These are phyloP conservation scores for Spilosoma lubricipeda DNA, from an alignment of 2,888 invertebrate species.

Conservation along the genomic window DNA sequence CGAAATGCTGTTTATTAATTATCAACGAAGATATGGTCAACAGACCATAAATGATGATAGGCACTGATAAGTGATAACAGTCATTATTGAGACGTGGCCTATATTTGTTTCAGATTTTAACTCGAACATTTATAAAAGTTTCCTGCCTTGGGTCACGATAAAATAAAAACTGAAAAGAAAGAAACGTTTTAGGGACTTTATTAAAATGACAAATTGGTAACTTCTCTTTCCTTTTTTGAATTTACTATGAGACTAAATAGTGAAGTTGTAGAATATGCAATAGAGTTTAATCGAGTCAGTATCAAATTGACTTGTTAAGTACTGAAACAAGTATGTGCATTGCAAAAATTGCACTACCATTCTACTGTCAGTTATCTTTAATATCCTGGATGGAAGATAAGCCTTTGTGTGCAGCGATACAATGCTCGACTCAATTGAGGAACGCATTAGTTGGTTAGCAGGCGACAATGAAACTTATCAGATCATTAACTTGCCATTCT, in stretches of 20 bases:
- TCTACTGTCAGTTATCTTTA: neutral
- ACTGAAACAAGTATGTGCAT: neutral
- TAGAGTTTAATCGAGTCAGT: no score
- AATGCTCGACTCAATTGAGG: slow-evolving; percentile 19
- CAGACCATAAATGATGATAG: neutral
- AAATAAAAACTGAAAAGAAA: no score
- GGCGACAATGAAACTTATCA: slow-evolving; percentile 17
- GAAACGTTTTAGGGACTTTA: no score
- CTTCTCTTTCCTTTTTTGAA: no score
- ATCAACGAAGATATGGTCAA: neutral
- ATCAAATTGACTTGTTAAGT: neutral
- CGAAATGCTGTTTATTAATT: neutral
- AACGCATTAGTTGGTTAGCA: slow-evolving; percentile 13
- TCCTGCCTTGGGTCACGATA: no score
- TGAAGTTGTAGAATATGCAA: no score
- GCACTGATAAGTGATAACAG: neutral
- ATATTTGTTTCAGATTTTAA: no score
- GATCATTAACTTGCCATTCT: slow-evolving; percentile 12
- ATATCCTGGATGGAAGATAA: neutral
- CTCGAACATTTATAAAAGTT: no score
- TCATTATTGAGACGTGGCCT: neutral
- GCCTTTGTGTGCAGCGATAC: neutral
- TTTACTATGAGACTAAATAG: no score
- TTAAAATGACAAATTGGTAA: no score
- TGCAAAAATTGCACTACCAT: neutral